A percentile compares a stretch with the other conserved stretches of the same genome.
phyloP scores from a whole-genome alignment of 2,113 vertebrate species.

The Clarias macrocephalus region DNA sequence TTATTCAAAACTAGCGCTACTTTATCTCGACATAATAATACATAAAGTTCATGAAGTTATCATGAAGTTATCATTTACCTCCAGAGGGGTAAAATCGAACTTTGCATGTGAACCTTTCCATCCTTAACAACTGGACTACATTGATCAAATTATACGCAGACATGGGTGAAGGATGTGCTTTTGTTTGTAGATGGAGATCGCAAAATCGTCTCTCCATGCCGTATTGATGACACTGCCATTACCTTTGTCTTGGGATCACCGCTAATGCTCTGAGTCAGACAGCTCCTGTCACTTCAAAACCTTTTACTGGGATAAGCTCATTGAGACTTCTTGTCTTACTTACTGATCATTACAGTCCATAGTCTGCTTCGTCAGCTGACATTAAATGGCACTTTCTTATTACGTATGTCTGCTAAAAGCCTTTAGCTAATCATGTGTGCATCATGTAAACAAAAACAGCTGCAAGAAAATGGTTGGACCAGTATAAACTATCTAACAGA shows the following conservation, averaged over 20 bases:
- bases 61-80: background rate
- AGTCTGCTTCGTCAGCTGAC: background rate
- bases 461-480: background rate
- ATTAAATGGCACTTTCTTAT: slow-evolving; percentile 20
- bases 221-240: slow-evolving; percentile 71
- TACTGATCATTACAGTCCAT: slow-evolving; percentile 2
- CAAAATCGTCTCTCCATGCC: slow-evolving; percentile 60
- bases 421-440: slow-evolving; percentile 1
- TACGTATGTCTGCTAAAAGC: slow-evolving; percentile 1
- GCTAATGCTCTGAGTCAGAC: slow-evolving; percentile 48
- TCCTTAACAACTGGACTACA: background rate
- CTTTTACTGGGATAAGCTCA: slow-evolving; percentile 1
- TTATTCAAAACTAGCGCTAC: background rate
- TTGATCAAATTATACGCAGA: slow-evolving; percentile 53
- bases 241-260: slow-evolving; percentile 68
- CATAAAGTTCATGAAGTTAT: background rate
- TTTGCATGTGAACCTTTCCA: background rate
- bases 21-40: background rate
- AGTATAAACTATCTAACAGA: background rate
- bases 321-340: slow-evolving; percentile 16
- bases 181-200: slow-evolving; percentile 59
- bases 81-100: background rate
- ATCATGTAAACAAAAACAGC: background rate
- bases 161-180: slow-evolving; percentile 57
- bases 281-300: slow-evolving; percentile 5